Base-by-base conservation (phyloP, 1,140 invertebrate genomes). In the Eupristina koningsbergeri region DNA sequence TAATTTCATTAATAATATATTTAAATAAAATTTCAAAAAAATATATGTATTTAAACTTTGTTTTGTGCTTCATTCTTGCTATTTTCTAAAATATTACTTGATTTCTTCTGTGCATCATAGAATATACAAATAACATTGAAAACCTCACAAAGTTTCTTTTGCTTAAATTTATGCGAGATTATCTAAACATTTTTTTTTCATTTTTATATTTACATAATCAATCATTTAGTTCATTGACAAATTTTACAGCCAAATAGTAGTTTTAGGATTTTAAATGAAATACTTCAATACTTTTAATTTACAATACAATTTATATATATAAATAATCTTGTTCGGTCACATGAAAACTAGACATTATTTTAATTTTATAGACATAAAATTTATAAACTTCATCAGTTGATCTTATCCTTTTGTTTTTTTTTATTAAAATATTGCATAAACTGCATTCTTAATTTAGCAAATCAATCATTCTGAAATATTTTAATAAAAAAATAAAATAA, bases 201-300 rank as follows among this genome's bases (percentile, higher is more conserved):
- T 58, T n/a, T 15, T n/a, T 71, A n/a, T 22, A 22, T n/a, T 76
- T 58, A 36, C 36, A 69, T 69, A 47, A n/a, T 81, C 74, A 67
- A 50, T 78, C 47, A 67, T 34, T 15, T 74, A 45, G 15, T 74
- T 41, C 61, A 63, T 76, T 67, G 15, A 80, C 64, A 71, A 63
- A 78, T 82, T 67, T 78, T 81, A 85, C 47, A 63, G 80, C 84
- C 74, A 58, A 85, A 82, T 77, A 71, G n/a, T 81, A 36, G 31
- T 61, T 71, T 80, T 47, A 53, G 64, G 81, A 85, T 67, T 63
- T 78, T 47, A 29, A 79, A 31, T 73, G 53, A 71, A 85, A 73
- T 71, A 61, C 41, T 69, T 36, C n/a, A 85, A 82, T 81, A 82
- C 80, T 85, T 80, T 34, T 22, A 67, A 79, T n/a, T n/a, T n/a